Evolutionary conservation across 2,797 vertebrate genomes (phyloP).

Genomic region (Mormyrus proboscirostris): DNA sequence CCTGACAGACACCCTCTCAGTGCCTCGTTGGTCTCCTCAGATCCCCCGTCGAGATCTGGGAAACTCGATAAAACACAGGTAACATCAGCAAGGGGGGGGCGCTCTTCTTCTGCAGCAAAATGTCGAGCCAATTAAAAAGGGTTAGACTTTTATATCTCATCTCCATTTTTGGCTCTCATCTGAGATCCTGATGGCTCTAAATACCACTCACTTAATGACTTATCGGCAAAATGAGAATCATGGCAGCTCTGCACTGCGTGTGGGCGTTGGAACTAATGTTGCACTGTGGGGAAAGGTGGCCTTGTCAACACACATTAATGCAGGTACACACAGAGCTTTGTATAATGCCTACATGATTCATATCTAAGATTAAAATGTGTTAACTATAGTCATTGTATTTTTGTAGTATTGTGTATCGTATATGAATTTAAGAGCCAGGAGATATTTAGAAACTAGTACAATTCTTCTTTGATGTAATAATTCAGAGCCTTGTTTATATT

Average conservation of each 20-base stretch:
- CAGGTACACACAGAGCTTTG: conserved; percentile 15
- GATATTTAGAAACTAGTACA: conserved; percentile 10
- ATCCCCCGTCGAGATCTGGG: conserved; percentile 94
- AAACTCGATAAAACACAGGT: conserved; percentile 99
- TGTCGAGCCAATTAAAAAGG: conserved; percentile 47
- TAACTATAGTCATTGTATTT: conserved; percentile 28
- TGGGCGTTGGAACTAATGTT: conserved; percentile 35
- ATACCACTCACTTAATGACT: conserved; percentile 39
- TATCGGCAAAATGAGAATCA: background rate
- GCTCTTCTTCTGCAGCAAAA: conserved; percentile 17
- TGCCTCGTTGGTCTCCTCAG: conserved; percentile 98
- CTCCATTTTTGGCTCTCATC: conserved; percentile 27
- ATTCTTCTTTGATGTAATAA: conserved; percentile 22
- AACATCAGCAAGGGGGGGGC: conserved; percentile 23
- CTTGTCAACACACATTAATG: conserved; percentile 14
- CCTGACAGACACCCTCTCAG: conserved; percentile 85
- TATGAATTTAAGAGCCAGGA: conserved; percentile 20
- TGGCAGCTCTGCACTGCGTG: conserved; percentile 3
- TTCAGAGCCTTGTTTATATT: background rate
- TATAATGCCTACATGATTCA: background rate
- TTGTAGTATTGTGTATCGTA: conserved; percentile 17
- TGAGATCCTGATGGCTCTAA: conserved; percentile 31
- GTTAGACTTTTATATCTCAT: conserved; percentile 37
- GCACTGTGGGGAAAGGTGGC: conserved; percentile 27
- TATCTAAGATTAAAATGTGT: conserved; percentile 7